Evolutionary conservation across 2,888 invertebrate genomes (phyloP).

Genomic region (Dyspetes luteomarginatus): DNA sequence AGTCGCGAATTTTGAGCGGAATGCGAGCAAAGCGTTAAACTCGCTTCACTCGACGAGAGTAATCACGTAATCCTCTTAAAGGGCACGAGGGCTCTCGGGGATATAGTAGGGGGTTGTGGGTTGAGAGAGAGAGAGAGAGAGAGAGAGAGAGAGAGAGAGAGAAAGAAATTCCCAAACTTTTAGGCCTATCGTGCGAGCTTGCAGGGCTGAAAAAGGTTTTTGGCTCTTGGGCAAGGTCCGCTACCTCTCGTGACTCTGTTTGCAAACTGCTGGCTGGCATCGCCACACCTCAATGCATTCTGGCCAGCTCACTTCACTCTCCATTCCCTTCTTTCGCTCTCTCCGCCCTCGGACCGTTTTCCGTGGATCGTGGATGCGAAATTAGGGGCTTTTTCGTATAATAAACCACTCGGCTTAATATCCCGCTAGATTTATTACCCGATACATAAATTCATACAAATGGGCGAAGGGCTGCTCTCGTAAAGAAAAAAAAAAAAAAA

Average conservation of each 20-base stretch:
- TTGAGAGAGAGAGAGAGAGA: conserved; percentile 28
- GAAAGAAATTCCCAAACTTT: conserved; percentile 1
- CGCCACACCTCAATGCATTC: conserved; percentile 49
- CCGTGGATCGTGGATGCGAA: conserved; percentile 48
- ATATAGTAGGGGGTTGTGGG: conserved; percentile 38
- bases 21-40: conserved; percentile 67
- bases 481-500: conserved; percentile 13
- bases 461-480: conserved; percentile 7
- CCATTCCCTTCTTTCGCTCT: conserved; percentile 14
- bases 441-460: conserved; percentile 53
- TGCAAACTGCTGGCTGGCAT: conserved; percentile 60
- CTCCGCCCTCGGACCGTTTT: background rate
- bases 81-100: conserved; percentile 46
- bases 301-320: conserved; percentile 14
- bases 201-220: conserved; percentile 64
- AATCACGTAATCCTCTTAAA: conserved; percentile 77
- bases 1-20: conserved; percentile 69
- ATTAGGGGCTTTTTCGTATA: conserved; percentile 59
- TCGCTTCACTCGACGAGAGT: conserved; percentile 67
- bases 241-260: conserved; percentile 59
- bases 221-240: conserved; percentile 41
- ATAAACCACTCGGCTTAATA: conserved; percentile 63
- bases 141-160: conserved; percentile 34
- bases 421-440: conserved; percentile 56
- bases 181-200: conserved; percentile 38